Evolutionary conservation across 2,888 invertebrate genomes (phyloP).

Genomic region (Embidobia sp.): DNA sequence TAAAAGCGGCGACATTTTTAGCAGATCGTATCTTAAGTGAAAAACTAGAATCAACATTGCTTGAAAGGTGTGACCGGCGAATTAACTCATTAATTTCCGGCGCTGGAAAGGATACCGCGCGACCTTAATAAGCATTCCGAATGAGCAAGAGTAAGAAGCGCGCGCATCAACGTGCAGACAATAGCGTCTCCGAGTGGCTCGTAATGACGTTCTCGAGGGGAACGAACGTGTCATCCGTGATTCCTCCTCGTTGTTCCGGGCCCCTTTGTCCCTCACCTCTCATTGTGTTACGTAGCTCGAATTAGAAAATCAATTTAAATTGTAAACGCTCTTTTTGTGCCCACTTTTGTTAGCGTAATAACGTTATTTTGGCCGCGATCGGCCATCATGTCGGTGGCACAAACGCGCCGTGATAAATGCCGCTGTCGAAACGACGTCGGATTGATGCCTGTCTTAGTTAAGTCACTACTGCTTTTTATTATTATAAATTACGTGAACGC

Average conservation of each 20-base stretch:
- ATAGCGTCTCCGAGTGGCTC: constrained; percentile 65
- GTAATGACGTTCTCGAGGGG: constrained; percentile 69
- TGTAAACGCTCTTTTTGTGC: constrained; percentile 33
- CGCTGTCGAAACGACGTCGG: constrained; percentile 37
- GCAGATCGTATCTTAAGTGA: too few relatives aligned
- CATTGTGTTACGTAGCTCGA: constrained; percentile 9
- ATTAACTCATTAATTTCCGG: constrained; percentile 73
- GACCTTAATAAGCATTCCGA: constrained; percentile 74
- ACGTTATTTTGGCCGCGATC: constrained; percentile 20
- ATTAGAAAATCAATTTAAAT: constrained; percentile 49
- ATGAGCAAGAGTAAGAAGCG: constrained; percentile 52
- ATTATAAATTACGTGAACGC: constrained; percentile 33
- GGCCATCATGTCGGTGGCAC: constrained; percentile 39
- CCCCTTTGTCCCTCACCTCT: constrained; percentile 48
- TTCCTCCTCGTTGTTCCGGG: constrained; percentile 65
- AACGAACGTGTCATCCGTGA: constrained; percentile 72
- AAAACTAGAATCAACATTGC: constrained; percentile 28
- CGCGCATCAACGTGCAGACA: constrained; percentile 64
- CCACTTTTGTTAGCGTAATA: constrained; percentile 14
- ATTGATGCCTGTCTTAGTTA: constrained; percentile 38
- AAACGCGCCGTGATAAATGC: constrained; percentile 35
- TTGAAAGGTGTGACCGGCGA: constrained; percentile 66
- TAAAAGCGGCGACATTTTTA: too few relatives aligned
- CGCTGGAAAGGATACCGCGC: constrained; percentile 71
- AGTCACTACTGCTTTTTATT: constrained; percentile 41